These are phyloP conservation scores for Andrena minutula DNA, from an alignment of 2,888 invertebrate species.

Conservation along the genomic window DNA sequence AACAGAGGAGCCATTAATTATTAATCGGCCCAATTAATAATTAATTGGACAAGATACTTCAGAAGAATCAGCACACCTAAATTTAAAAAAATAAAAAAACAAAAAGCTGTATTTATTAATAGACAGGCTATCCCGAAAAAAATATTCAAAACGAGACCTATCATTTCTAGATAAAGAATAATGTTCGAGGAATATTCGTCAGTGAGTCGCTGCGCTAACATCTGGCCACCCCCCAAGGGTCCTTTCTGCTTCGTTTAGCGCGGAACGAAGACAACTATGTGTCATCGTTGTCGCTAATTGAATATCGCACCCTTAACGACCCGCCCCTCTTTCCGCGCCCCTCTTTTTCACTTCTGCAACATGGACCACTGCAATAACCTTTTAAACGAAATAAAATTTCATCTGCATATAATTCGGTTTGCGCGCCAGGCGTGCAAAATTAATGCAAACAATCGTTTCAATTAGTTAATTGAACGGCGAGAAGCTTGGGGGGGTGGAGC, in stretches of 20 bases:
- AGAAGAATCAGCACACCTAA: not conserved
- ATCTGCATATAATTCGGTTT: constrained; percentile 27
- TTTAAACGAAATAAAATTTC: constrained; percentile 53
- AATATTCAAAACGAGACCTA: not conserved
- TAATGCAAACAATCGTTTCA: constrained; percentile 43
- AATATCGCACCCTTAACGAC: constrained; percentile 51
- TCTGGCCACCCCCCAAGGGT: constrained; percentile 60
- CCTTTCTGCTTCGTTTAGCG: constrained; percentile 57
- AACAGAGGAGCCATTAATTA: not conserved
- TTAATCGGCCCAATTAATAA: too few relatives aligned
- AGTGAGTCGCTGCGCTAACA: constrained; percentile 41
- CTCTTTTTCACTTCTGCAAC: constrained; percentile 20
- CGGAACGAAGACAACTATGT: constrained; percentile 57
- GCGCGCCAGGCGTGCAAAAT: constrained; percentile 25
- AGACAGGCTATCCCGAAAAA: not conserved
- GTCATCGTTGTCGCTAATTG: constrained; percentile 62
- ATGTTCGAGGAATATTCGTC: constrained; percentile 29
- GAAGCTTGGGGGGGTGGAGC: not conserved
- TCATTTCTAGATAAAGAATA: not conserved
- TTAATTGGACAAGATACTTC: not conserved
- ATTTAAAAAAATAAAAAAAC: not conserved
- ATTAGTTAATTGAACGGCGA: constrained; percentile 52
- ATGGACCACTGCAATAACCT: constrained; percentile 27
- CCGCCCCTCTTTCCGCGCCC: not conserved
- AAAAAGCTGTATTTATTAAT: not conserved